Conservation (phyloP, 2,113 vertebrate species). For the Thunnus maccoyii region DNA sequence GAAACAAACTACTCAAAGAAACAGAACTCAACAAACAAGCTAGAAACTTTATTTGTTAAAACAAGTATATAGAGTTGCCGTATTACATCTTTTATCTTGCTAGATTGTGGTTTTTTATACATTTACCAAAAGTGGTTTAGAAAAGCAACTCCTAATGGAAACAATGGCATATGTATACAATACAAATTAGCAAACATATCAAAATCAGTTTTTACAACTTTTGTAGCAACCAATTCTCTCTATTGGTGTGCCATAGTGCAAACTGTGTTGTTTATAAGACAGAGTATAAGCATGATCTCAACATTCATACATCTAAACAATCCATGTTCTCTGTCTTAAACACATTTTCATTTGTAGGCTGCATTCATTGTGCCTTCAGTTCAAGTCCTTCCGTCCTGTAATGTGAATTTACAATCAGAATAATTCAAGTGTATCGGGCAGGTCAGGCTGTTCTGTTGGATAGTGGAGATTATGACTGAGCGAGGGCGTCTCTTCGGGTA, state of each 20-base stretch:
- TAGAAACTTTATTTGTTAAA: conserved; percentile 88
- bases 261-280: conserved; percentile 90
- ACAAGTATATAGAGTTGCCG: conserved; percentile 86
- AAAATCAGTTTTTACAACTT: conserved; percentile 94
- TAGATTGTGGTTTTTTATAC: conserved; percentile 84
- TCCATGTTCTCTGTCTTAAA: conserved; percentile 75
- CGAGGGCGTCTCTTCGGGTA: conserved; percentile 57
- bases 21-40: conserved; percentile 85
- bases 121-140: conserved; percentile 92
- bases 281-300: conserved; percentile 83
- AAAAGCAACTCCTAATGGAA: conserved; percentile 94
- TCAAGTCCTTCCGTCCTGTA: conserved; percentile 89
- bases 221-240: conserved; percentile 92
- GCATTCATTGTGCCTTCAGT: conserved; percentile 85
- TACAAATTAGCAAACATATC: conserved; percentile 93
- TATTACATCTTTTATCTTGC: conserved; percentile 86
- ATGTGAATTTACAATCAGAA: conserved; percentile 86
- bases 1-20: conserved; percentile 51
- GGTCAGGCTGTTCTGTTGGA: conserved; percentile 80
- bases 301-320: conserved; percentile 72
- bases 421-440: conserved; percentile 92
- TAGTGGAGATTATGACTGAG: conserved; percentile 79
- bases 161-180: conserved; percentile 93
- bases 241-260: conserved; percentile 94
- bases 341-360: conserved; percentile 81